Base-by-base conservation (phyloP, 53 echinoderm and acorn worm genomes). In the Luidia sarsii region DNA sequence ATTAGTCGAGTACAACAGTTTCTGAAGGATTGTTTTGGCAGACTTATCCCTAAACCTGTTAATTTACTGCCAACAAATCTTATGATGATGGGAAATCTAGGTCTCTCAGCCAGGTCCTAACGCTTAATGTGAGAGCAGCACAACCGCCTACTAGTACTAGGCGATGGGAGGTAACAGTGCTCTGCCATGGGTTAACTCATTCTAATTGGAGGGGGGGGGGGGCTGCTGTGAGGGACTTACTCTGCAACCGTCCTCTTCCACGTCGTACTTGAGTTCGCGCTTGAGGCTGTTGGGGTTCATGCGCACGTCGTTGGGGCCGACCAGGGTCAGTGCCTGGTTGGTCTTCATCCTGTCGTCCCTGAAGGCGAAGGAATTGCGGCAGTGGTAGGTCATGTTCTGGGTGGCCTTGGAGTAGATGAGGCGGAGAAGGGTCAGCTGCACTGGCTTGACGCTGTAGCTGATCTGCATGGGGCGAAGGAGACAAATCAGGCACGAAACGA, bases 351-450 rank as follows among this genome's bases (percentile, higher is more conserved):
- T 82, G 27, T 62, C 41, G 45, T 94, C 84, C 3, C 2, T 28
- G 4, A 88, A 88, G 29, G 91, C 94, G 16, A 89, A 81, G 29
- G 91, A 91, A 80, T 94, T 94, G 74, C 80, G 91, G 64, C 94
- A 94, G 53, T 91, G 65, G 69, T 91, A 94, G 65, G 94, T 94
- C 24, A 94, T 73, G 35, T 83, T 91, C 91, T 94, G 94, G 29
- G 57, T 68, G 13, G 88, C 91, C 28, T 75, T 33, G 69, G 68
- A 85, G 65, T 85, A 88, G 56, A 94, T 57, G 45, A 94, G 86
- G 67, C 94, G 88, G 70, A 94, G 82, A 88, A 94, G 91, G 68
- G 94, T 94, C 79, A 94, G 43, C 74, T 94, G 94, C 10, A 91
- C 89, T 31, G 86, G 67, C 59, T 85, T 81, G 46, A 90, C 88